Base-by-base conservation (phyloP, 1,140 invertebrate genomes). In the Riptortus pedestris region DNA sequence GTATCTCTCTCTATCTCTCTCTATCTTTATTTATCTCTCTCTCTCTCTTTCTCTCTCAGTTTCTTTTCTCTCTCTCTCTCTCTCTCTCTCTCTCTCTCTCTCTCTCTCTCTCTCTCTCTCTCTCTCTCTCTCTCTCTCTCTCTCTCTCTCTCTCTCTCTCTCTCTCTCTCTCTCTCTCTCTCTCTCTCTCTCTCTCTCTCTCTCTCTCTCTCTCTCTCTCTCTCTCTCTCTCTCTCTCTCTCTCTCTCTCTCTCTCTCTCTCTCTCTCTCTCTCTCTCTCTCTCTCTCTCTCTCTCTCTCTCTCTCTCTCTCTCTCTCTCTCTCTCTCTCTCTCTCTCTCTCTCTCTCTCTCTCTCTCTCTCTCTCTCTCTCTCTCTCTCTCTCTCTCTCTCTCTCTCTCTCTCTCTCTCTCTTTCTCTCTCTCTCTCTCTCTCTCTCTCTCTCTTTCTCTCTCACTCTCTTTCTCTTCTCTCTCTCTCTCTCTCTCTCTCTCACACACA, bases 61-160 rank as follows among this genome's bases (percentile, higher is more conserved):
- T n/a, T n/a, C n/a, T n/a, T n/a, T n/a, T n/a, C n/a, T n/a, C n/a
- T n/a, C n/a, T n/a, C n/a, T n/a, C 57, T 62, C 45, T 62, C 22
- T 65, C 38, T 48, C 60, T 62, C 33, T 64, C 20, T 65, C 29
- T 65, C 38, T 58, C 48, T 66, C 29, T 33, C 31, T 58, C 28
- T 59, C 26, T 58, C 29, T 33, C 59, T 62, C 28, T 61, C 59
- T 64, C 62, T 64, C 62, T 64, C 62, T 64, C 62, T 64, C 62
- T 64, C 62, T 64, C 62, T 64, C 62, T 64, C 62, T 64, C 62
- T 64, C 62, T 64, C 62, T 64, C 62, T 64, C 62, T 64, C 62
- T 64, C 48, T 64, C 62, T 64, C 62, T 64, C 62, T 64, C 62
- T 64, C 62, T 51, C 62, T 64, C 62, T 64, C 62, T 64, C 62